Percentiles rank a stretch among this genome's conserved stretches.
Conservation (phyloP, 1,140 invertebrate species). For the Philotrypesis tridentata region DNA sequence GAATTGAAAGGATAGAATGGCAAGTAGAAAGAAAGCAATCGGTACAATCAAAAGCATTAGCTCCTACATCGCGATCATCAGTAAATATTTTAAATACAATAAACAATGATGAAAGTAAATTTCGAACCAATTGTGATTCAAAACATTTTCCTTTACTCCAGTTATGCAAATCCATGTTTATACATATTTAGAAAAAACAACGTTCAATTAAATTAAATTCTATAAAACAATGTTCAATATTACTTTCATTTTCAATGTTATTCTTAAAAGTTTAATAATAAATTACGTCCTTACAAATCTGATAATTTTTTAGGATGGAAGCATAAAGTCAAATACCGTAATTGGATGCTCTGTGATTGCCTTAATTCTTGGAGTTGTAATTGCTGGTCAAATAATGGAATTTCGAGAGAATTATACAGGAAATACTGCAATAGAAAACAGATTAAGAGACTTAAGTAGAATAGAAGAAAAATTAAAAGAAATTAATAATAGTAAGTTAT, state of each 20-base stretch:
- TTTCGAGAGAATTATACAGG: constrained; percentile 1
- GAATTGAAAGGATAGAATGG: constrained; percentile 42
- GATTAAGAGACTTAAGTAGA: constrained; percentile 29
- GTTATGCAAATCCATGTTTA: too few species aligned
- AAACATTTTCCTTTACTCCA: too few species aligned
- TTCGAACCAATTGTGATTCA: too few species aligned
- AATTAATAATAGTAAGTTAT: constrained; percentile 39
- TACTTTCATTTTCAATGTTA: neutral
- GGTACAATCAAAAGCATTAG: neutral
- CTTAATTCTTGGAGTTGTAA: constrained; percentile 20
- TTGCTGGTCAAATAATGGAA: constrained; percentile 29
- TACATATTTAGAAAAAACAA: too few species aligned
- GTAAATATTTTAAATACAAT: constrained; percentile 26
- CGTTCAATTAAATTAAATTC: too few species aligned
- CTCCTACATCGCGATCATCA: neutral
- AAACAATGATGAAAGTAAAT: neutral
- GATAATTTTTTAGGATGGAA: constrained; percentile 37
- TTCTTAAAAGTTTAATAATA: neutral
- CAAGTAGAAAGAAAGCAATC: constrained; percentile 22
- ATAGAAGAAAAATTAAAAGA: constrained; percentile 41
- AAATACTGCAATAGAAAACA: constrained; percentile 27
- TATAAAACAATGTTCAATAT: too few species aligned
- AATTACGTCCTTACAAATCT: neutral
- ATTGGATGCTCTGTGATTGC: constrained; percentile 32
- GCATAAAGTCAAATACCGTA: constrained; percentile 11